A percentile compares a stretch with the other conserved stretches of the same genome.
phyloP scores from a whole-genome alignment of 2,797 vertebrate genomes.

The Myotis pilosus region DNA sequence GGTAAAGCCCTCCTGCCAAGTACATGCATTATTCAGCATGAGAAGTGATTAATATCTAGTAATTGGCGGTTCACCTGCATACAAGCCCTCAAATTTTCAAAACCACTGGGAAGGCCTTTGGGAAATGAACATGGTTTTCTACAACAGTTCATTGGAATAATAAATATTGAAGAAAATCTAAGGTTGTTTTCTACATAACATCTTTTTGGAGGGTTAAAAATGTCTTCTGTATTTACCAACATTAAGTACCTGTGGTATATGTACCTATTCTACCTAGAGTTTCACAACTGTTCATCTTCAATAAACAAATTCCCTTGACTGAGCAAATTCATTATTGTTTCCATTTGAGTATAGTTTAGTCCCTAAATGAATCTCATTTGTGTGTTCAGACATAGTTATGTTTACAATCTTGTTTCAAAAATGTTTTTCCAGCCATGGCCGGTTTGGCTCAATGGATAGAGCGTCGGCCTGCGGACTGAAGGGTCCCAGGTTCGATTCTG shows the following conservation, averaged over 20 bases:
- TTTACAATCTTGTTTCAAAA: not conserved
- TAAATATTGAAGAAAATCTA: slow-evolving; percentile 27
- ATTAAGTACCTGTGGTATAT: slow-evolving; percentile 20
- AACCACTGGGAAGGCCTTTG: slow-evolving; percentile 32
- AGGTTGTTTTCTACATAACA: slow-evolving; percentile 20
- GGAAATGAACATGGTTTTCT: slow-evolving; percentile 48
- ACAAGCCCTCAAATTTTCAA: slow-evolving; percentile 2
- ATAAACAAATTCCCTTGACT: slow-evolving; percentile 13
- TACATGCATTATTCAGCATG: slow-evolving; percentile 35
- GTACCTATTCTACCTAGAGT: not conserved
- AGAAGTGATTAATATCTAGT: slow-evolving; percentile 47
- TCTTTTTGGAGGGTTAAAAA: slow-evolving; percentile 14
- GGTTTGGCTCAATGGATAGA: no score
- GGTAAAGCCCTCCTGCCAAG: not conserved
- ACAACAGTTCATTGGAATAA: slow-evolving; percentile 1
- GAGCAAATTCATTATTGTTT: slow-evolving; percentile 37
- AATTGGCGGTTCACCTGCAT: slow-evolving; percentile 33
- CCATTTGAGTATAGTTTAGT: not conserved
- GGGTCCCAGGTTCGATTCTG: no score
- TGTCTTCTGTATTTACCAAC: slow-evolving; percentile 5
- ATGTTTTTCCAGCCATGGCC: not conserved
- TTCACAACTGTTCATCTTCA: slow-evolving; percentile 37
- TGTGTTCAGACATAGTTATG: slow-evolving; percentile 29
- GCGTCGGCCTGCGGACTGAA: no score
- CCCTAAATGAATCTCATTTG: slow-evolving; percentile 32